A percentile compares a stretch with the other conserved stretches of the same genome.
phyloP scores from a whole-genome alignment of 2,888 invertebrate species.

The Morpho deidamia region DNA sequence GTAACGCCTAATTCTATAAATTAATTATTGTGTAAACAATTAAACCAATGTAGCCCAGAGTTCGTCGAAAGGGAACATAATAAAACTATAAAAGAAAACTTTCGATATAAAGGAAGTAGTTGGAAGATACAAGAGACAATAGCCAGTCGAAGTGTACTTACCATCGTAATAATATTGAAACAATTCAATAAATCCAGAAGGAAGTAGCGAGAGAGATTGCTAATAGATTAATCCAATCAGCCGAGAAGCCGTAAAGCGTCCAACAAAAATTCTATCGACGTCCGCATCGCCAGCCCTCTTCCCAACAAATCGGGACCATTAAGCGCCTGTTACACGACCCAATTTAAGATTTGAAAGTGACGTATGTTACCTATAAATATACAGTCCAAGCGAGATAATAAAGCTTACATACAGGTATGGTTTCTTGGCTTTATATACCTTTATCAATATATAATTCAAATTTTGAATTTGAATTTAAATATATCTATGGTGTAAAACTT shows the following conservation, averaged over 20 bases:
- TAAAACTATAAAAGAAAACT: conserved; percentile 1
- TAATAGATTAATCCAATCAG: conserved; percentile 25
- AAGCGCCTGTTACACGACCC: background rate
- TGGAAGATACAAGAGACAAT: conserved; percentile 7
- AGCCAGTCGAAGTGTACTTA: conserved; percentile 2
- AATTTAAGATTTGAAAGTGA: background rate
- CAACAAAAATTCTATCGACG: conserved; percentile 16
- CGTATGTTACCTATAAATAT: too few species aligned
- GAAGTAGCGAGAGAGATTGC: conserved; percentile 20
- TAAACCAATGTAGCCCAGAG: too few species aligned
- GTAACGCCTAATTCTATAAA: too few species aligned
- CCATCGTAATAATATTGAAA: conserved; percentile 17
- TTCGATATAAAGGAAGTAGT: conserved; percentile 6
- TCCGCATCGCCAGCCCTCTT: background rate
- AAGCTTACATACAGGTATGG: too few species aligned
- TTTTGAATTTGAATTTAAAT: too few species aligned
- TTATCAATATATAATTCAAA: too few species aligned
- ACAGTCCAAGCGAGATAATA: too few species aligned
- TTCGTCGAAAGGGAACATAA: background rate
- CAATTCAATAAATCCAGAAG: conserved; percentile 14
- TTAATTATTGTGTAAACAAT: too few species aligned
- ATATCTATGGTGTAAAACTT: too few species aligned
- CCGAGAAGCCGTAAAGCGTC: conserved; percentile 21
- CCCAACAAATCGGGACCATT: conserved; percentile 4
- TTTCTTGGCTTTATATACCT: too few species aligned